Evolutionary conservation across 2,113 vertebrate species (phyloP).

Genomic region (Hippocampus mohnikei): DNA sequence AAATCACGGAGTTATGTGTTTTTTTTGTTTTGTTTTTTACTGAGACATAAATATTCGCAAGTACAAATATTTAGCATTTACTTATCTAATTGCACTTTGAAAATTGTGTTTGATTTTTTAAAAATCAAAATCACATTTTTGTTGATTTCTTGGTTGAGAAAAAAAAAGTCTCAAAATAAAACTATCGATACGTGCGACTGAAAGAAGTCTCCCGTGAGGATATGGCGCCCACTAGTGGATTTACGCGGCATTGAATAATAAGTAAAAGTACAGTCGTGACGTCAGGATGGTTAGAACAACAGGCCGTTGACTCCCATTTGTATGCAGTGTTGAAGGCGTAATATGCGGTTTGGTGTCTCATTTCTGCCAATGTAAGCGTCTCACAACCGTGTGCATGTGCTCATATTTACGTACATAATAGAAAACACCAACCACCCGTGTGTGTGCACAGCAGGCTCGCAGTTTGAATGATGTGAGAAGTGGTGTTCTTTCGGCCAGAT

Average conservation of each 20-base stretch:
- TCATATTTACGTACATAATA: neutral
- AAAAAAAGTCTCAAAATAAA: neutral
- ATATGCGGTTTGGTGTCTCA: constrained; percentile 62
- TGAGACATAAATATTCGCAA: no score
- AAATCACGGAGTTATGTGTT: no score
- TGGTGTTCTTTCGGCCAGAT: neutral
- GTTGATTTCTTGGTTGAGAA: neutral
- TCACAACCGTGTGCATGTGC: constrained; percentile 3
- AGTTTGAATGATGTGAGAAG: constrained; percentile 55
- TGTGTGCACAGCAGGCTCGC: constrained; percentile 52
- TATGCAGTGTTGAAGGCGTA: constrained; percentile 42
- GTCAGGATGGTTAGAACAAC: neutral
- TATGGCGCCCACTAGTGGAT: constrained; percentile 71
- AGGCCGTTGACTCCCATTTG: no score
- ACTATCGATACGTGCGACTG: neutral
- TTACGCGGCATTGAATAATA: constrained; percentile 40
- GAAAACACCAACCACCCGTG: constrained; percentile 61
- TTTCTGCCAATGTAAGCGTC: constrained; percentile 8
- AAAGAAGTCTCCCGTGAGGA: constrained; percentile 18
- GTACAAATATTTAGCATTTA: no score
- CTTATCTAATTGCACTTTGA: no score
- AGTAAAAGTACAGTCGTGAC: neutral
- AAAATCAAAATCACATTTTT: no score
- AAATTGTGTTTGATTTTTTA: no score
- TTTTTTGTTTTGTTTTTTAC: no score